These are phyloP conservation scores for Spisula subtruncata DNA, from an alignment of 2,888 invertebrate genomes.

Conservation along the genomic window DNA sequence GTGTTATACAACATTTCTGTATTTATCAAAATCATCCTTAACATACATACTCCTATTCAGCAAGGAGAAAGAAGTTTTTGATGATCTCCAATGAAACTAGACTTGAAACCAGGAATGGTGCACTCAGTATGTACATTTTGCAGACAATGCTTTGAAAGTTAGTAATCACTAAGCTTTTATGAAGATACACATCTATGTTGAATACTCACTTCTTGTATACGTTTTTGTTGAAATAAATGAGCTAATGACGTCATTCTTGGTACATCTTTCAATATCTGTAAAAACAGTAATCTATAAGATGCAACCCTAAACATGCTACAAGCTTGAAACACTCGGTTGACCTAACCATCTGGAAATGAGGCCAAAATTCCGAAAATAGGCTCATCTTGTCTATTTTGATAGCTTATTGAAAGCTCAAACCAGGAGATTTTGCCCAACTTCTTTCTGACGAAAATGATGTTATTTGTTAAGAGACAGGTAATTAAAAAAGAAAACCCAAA, in stretches of 20 bases:
- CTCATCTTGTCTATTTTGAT: too few species aligned
- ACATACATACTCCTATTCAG: too few species aligned
- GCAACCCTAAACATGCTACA: not conserved
- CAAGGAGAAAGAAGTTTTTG: too few species aligned
- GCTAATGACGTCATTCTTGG: conserved; percentile 85
- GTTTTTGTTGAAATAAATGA: conserved; percentile 84
- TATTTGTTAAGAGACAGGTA: not conserved
- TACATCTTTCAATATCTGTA: conserved; percentile 86
- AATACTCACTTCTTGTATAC: conserved; percentile 84
- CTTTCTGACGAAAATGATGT: not conserved
- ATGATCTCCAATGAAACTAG: too few species aligned
- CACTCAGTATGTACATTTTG: too few species aligned
- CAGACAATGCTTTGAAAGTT: conserved; percentile 13
- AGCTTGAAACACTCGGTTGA: not conserved
- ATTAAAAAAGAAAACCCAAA: too few species aligned
- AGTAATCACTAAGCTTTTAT: conserved; percentile 8
- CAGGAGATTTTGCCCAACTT: not conserved
- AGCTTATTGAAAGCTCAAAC: not conserved
- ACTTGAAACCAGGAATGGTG: not conserved
- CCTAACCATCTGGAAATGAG: not conserved
- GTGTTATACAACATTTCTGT: too few species aligned
- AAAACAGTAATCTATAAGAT: conserved; percentile 62
- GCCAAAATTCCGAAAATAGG: not conserved
- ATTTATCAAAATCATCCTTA: too few species aligned
- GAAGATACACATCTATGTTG: conserved; percentile 6